Conservation (phyloP, 1,140 invertebrate species). For the Bombus cullumanus region DNA sequence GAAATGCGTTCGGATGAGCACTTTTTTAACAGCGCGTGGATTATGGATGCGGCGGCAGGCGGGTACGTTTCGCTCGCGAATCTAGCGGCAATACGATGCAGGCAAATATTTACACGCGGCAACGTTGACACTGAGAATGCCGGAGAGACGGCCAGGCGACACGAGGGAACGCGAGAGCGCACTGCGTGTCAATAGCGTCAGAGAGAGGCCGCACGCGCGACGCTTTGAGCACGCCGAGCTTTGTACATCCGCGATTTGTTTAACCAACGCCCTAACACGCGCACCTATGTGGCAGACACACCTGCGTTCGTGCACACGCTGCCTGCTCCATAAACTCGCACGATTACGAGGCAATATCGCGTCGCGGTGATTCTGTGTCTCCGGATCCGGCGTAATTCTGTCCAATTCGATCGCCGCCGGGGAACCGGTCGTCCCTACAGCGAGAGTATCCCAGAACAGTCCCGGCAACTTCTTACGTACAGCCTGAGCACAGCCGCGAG, state of each 20-base stretch:
- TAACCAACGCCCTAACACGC: neutral
- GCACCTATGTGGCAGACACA: neutral
- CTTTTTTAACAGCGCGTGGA: neutral
- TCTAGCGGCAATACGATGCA: neutral
- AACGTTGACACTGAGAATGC: conserved; percentile 31
- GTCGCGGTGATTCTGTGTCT: neutral
- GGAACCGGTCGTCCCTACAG: neutral
- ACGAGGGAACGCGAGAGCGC: neutral
- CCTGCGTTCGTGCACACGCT: neutral
- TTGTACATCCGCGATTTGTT: conserved; percentile 33
- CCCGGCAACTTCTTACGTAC: too few species aligned
- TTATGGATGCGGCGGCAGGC: neutral
- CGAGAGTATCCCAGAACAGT: too few species aligned
- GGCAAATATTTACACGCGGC: conserved; percentile 30
- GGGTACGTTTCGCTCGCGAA: conserved; percentile 7
- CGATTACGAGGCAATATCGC: neutral
- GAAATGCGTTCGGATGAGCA: neutral
- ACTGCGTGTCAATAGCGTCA: conserved; percentile 31
- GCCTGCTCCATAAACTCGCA: too few species aligned
- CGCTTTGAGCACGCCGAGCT: conserved; percentile 21
- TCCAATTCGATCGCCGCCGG: neutral
- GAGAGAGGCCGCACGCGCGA: neutral
- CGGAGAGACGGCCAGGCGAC: neutral
- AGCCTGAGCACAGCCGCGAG: too few species aligned
- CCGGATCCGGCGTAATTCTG: too few species aligned